phyloP scores from a whole-genome alignment of 2,888 invertebrate species.

The Aspidiotus rigidus region DNA sequence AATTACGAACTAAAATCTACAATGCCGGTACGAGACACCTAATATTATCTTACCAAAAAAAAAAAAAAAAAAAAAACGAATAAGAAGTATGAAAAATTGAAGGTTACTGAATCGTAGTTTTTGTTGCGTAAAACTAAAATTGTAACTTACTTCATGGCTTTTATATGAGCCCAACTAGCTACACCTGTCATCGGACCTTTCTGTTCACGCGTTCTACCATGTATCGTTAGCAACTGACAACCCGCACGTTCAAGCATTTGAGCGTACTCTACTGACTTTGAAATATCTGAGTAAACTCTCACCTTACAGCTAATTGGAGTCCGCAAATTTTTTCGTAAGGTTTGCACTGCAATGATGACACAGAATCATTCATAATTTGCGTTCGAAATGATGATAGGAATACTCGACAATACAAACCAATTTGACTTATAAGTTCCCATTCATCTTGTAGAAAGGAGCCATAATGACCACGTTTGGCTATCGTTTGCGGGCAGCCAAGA shows the following conservation, averaged over 20 bases:
- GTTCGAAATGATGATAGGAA: neutral
- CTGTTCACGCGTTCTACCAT: conserved; percentile 90
- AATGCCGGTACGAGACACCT: too few relatives aligned
- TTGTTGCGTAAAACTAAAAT: too few relatives aligned
- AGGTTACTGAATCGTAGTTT: too few relatives aligned
- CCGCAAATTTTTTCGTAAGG: conserved; percentile 58
- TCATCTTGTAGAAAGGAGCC: conserved; percentile 95
- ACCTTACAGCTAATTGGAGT: conserved; percentile 97
- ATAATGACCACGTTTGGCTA: conserved; percentile 91
- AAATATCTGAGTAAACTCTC: conserved; percentile 74
- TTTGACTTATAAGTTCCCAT: conserved; percentile 55
- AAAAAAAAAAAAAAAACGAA: too few relatives aligned
- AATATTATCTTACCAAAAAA: too few relatives aligned
- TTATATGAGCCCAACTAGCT: conserved; percentile 89
- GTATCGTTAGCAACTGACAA: conserved; percentile 83
- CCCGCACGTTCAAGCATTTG: conserved; percentile 90
- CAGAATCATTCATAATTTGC: conserved; percentile 1
- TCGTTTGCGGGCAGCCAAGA: conserved; percentile 95
- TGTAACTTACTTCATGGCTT: conserved; percentile 64
- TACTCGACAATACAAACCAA: neutral
- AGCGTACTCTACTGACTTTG: conserved; percentile 83
- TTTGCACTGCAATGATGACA: conserved; percentile 52
- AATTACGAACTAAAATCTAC: too few relatives aligned
- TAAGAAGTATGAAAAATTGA: too few relatives aligned
- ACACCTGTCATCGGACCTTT: conserved; percentile 92